Evolutionary conservation across 2,113 vertebrate genomes (phyloP), one percentile per base, ranked within the genome.

Genomic region (Vicugna pacos): DNA sequence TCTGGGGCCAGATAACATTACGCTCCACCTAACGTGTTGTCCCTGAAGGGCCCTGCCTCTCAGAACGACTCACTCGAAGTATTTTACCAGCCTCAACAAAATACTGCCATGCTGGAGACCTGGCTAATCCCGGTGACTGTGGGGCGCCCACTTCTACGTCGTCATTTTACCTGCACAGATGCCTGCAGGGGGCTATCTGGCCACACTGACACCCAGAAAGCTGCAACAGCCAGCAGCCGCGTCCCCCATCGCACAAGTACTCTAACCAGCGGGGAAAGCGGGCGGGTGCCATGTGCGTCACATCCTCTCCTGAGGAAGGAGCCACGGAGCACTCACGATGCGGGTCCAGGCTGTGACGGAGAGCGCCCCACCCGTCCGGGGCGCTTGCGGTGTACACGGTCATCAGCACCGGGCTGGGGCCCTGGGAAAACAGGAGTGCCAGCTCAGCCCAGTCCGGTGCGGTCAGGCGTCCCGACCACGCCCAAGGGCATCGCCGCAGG

Each of bases 321-420:
- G 24, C 9, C 9, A 69, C 13, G 9, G 7, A 28, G 17, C 46
- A 95, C 98, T 99, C 97, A 99, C 99, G 98, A 0, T 99, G 99
- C 13, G 98, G 98, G 10, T 99, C 98, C 22, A 99, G 98, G 90
- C 98, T 95, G 1, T 99, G 98, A 87, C 99, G 99, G 42, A 98
- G 95, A 42, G 98, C 97, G 32, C 99, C 99, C 99, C 99, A 99
- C 26, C 98, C 98, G 85, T 99, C 99, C 94, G 98, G 99, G 98
- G 98, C 98, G 0, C 98, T 99, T 0, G 98, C 99, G 98, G 99
- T 99, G 79, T 99, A 99, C 93, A 99, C 99, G 99, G 98, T 99
- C 95, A 99, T 99, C 98, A 99, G 97, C 54, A 97, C 98, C 0
- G 99, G 99, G 83, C 98, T 98, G 58, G 96, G 98, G n/a, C 98